Conservation (phyloP, 2,888 invertebrate species). For the Drosophila nigricruria region DNA sequence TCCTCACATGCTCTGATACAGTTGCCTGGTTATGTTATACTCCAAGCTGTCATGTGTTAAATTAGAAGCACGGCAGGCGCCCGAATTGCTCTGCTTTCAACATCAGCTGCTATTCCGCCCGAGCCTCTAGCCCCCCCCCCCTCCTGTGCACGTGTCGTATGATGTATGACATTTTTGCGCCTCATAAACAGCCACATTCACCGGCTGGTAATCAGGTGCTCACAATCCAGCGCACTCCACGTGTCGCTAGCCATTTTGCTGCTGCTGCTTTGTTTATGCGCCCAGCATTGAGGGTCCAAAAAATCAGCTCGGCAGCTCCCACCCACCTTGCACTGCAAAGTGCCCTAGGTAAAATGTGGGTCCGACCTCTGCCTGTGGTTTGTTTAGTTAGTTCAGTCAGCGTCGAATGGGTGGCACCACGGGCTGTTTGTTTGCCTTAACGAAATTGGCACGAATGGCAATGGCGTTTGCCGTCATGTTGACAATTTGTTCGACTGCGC, state of each 20-base stretch:
- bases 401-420: neutral
- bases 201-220: constrained; percentile 64
- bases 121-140: neutral
- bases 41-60: constrained; percentile 42
- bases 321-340: neutral
- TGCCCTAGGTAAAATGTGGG: constrained; percentile 8
- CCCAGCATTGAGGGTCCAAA: constrained; percentile 22
- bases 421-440: constrained; percentile 66
- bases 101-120: neutral
- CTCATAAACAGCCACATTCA: constrained; percentile 71
- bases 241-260: constrained; percentile 43
- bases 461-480: constrained; percentile 61
- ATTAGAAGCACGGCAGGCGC: constrained; percentile 29
- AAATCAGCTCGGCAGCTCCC: neutral
- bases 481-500: constrained; percentile 68
- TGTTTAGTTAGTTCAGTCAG: constrained; percentile 27
- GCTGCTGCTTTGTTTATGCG: constrained; percentile 62
- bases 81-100: constrained; percentile 10
- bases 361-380: constrained; percentile 9
- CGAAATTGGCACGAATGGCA: constrained; percentile 65
- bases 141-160: constrained; percentile 59
- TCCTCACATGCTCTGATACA: constrained; percentile 40
- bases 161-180: constrained; percentile 80
- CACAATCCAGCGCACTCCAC: constrained; percentile 43
- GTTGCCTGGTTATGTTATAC: constrained; percentile 37